These are phyloP conservation scores for Cydia pomonella DNA, from an alignment of 1,140 invertebrate species.

Conservation along the genomic window DNA sequence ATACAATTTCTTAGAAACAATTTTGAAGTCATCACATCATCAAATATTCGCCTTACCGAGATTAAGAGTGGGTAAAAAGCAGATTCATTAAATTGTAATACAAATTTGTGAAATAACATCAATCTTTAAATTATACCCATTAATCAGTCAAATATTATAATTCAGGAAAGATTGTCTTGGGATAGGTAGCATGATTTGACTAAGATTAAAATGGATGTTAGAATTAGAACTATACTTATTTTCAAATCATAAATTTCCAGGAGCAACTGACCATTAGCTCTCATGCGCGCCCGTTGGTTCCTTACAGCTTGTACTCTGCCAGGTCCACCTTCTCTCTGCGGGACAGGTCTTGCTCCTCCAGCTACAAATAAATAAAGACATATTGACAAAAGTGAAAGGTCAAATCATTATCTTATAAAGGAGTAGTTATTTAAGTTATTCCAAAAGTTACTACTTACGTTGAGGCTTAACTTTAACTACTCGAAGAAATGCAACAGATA, in stretches of 20 bases:
- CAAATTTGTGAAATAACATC: too few species aligned
- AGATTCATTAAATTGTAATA: too few species aligned
- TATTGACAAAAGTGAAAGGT: constrained; percentile 1
- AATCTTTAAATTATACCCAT: too few species aligned
- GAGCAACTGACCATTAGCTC: constrained; percentile 78
- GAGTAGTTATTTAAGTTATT: background rate
- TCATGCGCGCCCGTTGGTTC: constrained; percentile 83
- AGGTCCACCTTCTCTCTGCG: constrained; percentile 78
- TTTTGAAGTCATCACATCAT: too few species aligned
- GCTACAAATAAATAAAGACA: constrained; percentile 41
- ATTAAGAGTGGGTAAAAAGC: too few species aligned
- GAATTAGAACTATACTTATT: too few species aligned
- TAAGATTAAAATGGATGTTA: too few species aligned
- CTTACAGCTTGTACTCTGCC: constrained; percentile 82
- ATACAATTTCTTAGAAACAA: too few species aligned
- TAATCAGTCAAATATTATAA: too few species aligned
- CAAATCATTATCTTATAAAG: background rate
- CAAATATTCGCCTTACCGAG: too few species aligned
- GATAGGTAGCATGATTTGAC: too few species aligned
- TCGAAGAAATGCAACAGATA: constrained; percentile 59
- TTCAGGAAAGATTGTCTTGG: too few species aligned
- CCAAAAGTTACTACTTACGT: constrained; percentile 46
- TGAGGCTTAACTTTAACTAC: constrained; percentile 57
- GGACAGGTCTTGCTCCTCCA: constrained; percentile 61
- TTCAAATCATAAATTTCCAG: background rate